These are phyloP conservation scores for Parnassius smintheus DNA, from an alignment of 2,888 invertebrate genomes.

Conservation along the genomic window DNA sequence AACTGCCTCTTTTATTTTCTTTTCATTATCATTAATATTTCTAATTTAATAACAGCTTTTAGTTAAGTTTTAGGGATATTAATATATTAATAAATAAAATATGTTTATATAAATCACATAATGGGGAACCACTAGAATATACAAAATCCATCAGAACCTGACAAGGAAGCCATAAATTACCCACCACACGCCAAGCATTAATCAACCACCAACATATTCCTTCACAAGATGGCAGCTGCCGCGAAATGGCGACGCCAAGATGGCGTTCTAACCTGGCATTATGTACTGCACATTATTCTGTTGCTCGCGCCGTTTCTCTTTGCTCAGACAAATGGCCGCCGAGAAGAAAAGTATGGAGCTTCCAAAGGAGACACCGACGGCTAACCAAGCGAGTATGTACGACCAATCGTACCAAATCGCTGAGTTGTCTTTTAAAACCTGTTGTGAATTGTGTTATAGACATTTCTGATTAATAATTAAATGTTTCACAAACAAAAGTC, in stretches of 20 bases:
- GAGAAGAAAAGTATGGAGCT: constrained; percentile 90
- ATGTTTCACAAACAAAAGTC: too few species aligned
- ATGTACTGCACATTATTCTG: constrained; percentile 92
- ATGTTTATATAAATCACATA: constrained; percentile 5
- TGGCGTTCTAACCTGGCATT: constrained; percentile 89
- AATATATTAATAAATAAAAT: not conserved
- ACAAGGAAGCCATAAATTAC: constrained; percentile 33
- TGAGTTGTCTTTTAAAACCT: constrained; percentile 88
- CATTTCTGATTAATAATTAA: constrained; percentile 1
- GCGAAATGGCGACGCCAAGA: constrained; percentile 39
- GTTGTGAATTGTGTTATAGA: constrained; percentile 40
- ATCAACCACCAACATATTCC: constrained; percentile 43
- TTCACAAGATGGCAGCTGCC: constrained; percentile 48
- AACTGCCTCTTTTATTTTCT: too few species aligned
- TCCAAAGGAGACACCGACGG: constrained; percentile 87
- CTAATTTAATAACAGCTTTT: too few species aligned
- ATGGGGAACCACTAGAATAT: constrained; percentile 35
- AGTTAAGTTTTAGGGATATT: too few species aligned
- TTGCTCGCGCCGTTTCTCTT: constrained; percentile 87
- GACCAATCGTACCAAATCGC: constrained; percentile 92
- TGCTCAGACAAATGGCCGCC: constrained; percentile 88
- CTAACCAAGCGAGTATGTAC: constrained; percentile 91
- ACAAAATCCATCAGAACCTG: constrained; percentile 42
- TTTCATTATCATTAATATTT: too few species aligned
- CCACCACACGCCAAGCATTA: constrained; percentile 72